These are phyloP conservation scores for Peromyscus eremicus DNA, from an alignment of 2,797 vertebrate species.

Conservation along the genomic window DNA sequence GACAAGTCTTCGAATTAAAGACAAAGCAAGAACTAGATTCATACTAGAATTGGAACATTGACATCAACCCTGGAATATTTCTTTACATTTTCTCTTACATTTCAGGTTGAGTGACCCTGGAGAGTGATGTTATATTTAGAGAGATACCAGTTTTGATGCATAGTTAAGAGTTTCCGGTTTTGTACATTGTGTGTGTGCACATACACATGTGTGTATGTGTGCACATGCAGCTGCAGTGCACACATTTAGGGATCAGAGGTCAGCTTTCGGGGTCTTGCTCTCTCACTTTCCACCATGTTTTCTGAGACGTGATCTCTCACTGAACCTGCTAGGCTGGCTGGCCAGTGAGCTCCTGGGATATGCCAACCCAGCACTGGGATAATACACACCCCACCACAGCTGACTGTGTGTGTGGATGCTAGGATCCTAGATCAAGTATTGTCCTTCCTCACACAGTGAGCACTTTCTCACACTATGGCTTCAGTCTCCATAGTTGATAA, in stretches of 20 bases:
- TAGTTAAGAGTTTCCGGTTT: not conserved
- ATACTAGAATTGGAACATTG: not conserved
- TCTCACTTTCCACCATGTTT: not conserved
- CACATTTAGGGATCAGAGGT: not conserved
- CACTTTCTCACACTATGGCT: not conserved
- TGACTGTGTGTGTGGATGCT: not conserved
- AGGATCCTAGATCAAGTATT: not conserved
- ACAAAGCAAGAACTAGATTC: constrained; percentile 26
- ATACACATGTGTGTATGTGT: rapidly evolving
- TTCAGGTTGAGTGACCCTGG: not conserved
- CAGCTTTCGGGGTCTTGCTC: not conserved
- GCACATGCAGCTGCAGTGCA: not conserved
- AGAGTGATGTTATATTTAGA: not conserved
- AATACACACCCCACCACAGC: not conserved
- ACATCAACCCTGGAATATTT: not conserved
- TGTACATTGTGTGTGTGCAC: not conserved
- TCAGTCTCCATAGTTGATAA: not conserved
- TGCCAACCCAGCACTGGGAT: no score
- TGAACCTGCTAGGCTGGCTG: not conserved
- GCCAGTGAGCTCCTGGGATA: not conserved
- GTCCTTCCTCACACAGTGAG: no score
- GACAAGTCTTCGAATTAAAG: constrained; percentile 48
- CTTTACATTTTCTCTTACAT: not conserved
- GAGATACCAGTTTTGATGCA: not conserved
- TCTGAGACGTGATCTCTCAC: not conserved